Conservation (phyloP, 2,113 vertebrate genomes). For the Hippocampus mohnikei region DNA sequence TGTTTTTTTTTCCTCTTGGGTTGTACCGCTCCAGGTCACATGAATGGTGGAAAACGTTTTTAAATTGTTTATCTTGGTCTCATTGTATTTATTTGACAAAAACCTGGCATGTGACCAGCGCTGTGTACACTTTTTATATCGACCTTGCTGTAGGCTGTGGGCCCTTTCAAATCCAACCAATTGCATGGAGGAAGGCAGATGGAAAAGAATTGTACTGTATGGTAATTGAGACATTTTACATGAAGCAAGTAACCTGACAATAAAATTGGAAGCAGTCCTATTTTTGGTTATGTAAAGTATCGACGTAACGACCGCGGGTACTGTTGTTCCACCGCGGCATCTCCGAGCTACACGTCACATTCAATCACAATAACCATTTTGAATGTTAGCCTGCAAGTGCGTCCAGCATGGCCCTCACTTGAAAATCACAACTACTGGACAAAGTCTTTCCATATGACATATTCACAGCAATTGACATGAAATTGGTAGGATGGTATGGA, state of each 20-base stretch:
- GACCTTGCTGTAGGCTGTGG: constrained; percentile 68
- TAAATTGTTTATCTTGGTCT: too few relatives aligned
- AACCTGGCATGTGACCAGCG: neutral
- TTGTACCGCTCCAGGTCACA: neutral
- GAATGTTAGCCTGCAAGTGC: neutral
- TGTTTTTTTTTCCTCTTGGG: too few relatives aligned
- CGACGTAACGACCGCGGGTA: neutral
- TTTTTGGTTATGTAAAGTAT: constrained; percentile 41
- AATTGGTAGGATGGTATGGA: too few relatives aligned
- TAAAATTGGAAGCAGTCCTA: constrained; percentile 83
- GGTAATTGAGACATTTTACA: constrained; percentile 99
- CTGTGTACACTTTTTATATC: constrained; percentile 14
- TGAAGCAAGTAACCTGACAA: constrained; percentile 97
- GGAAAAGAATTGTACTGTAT: constrained; percentile 98
- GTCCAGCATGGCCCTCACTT: neutral
- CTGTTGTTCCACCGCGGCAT: neutral
- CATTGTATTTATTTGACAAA: neutral
- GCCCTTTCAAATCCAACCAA: constrained; percentile 81
- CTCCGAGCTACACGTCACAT: neutral
- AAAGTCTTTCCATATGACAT: too few relatives aligned
- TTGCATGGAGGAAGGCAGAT: constrained; percentile 67
- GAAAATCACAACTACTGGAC: neutral
- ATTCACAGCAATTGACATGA: too few relatives aligned
- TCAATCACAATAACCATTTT: neutral
- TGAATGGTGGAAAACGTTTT: neutral